Conservation (phyloP, 2,113 vertebrate genomes). For the Agapornis roseicollis region DNA sequence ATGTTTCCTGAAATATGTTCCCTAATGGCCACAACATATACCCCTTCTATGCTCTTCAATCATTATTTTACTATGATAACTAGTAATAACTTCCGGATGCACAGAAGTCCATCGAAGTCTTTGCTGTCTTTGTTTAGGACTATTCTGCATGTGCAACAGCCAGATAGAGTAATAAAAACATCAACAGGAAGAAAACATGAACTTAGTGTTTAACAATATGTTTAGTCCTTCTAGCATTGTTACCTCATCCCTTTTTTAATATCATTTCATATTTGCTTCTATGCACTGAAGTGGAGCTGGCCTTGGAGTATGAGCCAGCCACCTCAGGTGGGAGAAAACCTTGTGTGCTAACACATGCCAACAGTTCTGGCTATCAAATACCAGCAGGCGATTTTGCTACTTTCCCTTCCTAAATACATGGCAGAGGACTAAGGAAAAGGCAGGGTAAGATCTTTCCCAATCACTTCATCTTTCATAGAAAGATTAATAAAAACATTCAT, state of each 20-base stretch:
- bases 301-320: neutral
- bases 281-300: neutral
- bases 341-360: neutral
- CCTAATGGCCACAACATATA: neutral
- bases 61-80: neutral
- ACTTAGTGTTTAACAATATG: neutral
- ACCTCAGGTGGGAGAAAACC: neutral
- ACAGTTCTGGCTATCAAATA: neutral
- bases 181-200: neutral
- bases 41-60: neutral
- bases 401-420: neutral
- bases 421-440: neutral
- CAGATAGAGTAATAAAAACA: neutral
- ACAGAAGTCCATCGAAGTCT: neutral
- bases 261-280: neutral
- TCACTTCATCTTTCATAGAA: neutral
- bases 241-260: neutral
- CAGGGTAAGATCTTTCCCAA: neutral
- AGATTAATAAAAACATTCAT: neutral
- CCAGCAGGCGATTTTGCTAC: neutral
- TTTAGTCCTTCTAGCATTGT: neutral
- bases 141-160: neutral
- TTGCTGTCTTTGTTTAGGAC: neutral
- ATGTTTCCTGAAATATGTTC: neutral
- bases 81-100: neutral